Evolutionary conservation across 1,140 invertebrate species (phyloP).

Genomic region (Euglossa dilemma): DNA sequence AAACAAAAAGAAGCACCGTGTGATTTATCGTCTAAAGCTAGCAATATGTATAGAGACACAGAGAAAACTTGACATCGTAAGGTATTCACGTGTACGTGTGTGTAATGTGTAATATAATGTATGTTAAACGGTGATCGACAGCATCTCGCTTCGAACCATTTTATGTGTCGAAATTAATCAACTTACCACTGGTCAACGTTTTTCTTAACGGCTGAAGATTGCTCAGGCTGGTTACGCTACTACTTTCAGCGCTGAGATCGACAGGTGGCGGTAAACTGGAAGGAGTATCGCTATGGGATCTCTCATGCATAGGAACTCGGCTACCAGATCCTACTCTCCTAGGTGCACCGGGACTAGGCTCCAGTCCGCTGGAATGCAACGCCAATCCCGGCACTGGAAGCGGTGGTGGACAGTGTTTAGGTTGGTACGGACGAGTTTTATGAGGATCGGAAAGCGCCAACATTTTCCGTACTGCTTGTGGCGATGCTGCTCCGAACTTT

Average conservation of each 20-base stretch:
- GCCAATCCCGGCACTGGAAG: constrained; percentile 81
- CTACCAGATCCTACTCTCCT: constrained; percentile 85
- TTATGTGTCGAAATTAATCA: constrained; percentile 38
- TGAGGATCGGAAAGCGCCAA: constrained; percentile 92
- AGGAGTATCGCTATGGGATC: constrained; percentile 95
- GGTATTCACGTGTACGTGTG: constrained; percentile 8
- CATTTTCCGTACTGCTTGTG: constrained; percentile 96
- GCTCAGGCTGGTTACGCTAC: constrained; percentile 95
- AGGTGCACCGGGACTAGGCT: constrained; percentile 86
- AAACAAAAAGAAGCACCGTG: constrained; percentile 24
- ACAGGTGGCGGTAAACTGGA: constrained; percentile 91
- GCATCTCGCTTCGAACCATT: constrained; percentile 66
- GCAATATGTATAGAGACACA: constrained; percentile 11
- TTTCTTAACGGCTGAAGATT: constrained; percentile 93
- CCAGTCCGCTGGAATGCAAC: constrained; percentile 81
- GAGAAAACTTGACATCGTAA: constrained; percentile 9
- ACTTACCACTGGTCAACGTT: constrained; percentile 91
- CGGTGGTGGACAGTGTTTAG: constrained; percentile 84
- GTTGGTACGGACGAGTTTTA: constrained; percentile 94
- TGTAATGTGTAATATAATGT: neutral
- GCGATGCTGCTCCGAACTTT: constrained; percentile 95
- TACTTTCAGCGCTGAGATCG: constrained; percentile 96
- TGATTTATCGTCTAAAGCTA: constrained; percentile 2
- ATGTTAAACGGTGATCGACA: constrained; percentile 33
- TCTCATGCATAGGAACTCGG: constrained; percentile 88